These are phyloP conservation scores for Xiphydria camelus DNA, from an alignment of 2,888 invertebrate genomes.

Conservation along the genomic window DNA sequence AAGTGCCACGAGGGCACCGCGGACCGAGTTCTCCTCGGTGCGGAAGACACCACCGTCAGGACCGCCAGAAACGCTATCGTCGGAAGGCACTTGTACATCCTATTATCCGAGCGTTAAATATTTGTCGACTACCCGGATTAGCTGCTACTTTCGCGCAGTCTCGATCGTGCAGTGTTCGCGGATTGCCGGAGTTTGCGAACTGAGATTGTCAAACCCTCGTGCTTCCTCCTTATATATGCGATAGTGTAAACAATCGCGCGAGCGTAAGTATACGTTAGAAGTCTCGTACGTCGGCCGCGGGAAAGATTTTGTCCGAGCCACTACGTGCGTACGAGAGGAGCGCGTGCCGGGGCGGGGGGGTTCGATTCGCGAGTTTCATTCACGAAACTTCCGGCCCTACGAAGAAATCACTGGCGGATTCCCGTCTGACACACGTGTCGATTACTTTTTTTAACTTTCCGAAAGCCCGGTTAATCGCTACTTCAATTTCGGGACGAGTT, in stretches of 20 bases:
- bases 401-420: too few relatives aligned
- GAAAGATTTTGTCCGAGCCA: conserved; percentile 40
- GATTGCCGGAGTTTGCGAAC: conserved; percentile 44
- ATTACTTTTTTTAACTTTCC: too few relatives aligned
- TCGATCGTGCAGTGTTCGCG: conserved; percentile 21
- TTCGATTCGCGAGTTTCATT: background rate
- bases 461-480: too few relatives aligned
- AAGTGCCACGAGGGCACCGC: conserved; percentile 44
- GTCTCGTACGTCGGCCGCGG: conserved; percentile 35
- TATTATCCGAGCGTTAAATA: background rate
- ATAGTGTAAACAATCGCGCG: conserved; percentile 53
- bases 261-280: conserved; percentile 42
- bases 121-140: background rate
- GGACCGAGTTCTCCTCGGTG: conserved; percentile 21
- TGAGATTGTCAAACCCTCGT: conserved; percentile 54
- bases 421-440: too few relatives aligned
- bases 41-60: conserved; percentile 17
- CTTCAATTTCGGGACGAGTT: too few relatives aligned
- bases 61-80: background rate
- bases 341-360: too few relatives aligned
- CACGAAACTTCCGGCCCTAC: too few relatives aligned
- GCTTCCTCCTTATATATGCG: conserved; percentile 54
- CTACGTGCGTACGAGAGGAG: conserved; percentile 5
- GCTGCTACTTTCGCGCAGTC: background rate
- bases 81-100: background rate